These are phyloP conservation scores for Gasteruption jaculator DNA, from an alignment of 2,888 invertebrate genomes.

Conservation along the genomic window DNA sequence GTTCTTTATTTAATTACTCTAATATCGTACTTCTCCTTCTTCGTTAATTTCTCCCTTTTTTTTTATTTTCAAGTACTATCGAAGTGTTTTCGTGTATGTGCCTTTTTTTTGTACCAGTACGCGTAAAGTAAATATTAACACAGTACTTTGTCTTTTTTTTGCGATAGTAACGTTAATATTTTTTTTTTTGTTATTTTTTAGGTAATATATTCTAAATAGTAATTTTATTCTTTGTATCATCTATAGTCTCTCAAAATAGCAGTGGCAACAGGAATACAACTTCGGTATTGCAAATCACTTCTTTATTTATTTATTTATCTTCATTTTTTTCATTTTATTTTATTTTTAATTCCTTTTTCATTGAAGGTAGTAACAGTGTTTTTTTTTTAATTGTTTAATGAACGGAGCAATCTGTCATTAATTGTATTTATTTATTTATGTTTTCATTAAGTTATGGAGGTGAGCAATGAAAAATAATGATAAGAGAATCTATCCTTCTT, in stretches of 20 bases:
- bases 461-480: constrained; percentile 40
- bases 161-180: constrained; percentile 2
- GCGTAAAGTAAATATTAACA: constrained; percentile 12
- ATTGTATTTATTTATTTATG: constrained; percentile 9
- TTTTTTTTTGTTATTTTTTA: constrained; percentile 1
- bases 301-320: constrained; percentile 14
- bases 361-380: background rate
- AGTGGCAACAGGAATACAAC: no score
- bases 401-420: constrained; percentile 15
- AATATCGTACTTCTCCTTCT: no score
- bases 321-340: background rate
- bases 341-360: constrained; percentile 2
- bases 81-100: constrained; percentile 8
- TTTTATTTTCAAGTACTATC: constrained; percentile 6
- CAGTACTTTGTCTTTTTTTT: constrained; percentile 22
- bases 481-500: constrained; percentile 36
- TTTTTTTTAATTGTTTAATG: constrained; percentile 9
- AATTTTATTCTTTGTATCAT: no score
- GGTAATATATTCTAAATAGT: no score
- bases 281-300: no score
- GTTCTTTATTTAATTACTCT: constrained; percentile 1
- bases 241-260: no score
- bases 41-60: background rate
- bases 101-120: constrained; percentile 1
- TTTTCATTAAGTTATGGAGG: constrained; percentile 21